Percentiles rank a stretch among this genome's conserved stretches.
These are phyloP conservation scores for Lordiphosa clarofinis DNA, from an alignment of 1,140 invertebrate species.

Conservation along the genomic window DNA sequence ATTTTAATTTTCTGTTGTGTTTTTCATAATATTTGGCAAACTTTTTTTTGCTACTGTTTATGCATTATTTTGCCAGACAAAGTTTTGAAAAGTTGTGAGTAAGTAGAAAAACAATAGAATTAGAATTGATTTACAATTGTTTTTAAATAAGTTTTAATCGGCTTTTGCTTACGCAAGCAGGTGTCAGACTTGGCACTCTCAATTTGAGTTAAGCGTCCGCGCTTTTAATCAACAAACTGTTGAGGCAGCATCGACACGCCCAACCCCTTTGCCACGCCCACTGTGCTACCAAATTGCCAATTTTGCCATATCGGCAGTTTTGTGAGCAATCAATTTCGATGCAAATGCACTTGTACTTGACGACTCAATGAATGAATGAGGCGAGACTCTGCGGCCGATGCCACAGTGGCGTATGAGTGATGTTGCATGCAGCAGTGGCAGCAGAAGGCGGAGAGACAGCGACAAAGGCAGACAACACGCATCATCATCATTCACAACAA, in stretches of 20 bases:
- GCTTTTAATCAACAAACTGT: constrained; percentile 76
- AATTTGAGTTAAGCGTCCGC: constrained; percentile 50
- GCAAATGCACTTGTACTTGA: constrained; percentile 77
- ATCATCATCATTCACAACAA: constrained; percentile 37
- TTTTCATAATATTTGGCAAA: not conserved
- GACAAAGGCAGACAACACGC: constrained; percentile 36
- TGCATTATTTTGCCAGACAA: constrained; percentile 33
- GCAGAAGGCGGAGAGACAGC: constrained; percentile 11
- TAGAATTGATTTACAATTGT: constrained; percentile 18
- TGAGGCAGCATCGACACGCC: constrained; percentile 49
- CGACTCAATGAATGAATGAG: constrained; percentile 75
- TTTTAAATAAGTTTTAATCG: constrained; percentile 28
- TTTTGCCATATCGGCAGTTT: constrained; percentile 73
- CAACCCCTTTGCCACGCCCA: too few species aligned
- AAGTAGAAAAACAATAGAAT: constrained; percentile 20
- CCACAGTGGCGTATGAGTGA: constrained; percentile 57
- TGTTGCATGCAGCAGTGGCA: constrained; percentile 27
- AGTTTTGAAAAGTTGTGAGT: constrained; percentile 39
- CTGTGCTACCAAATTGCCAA: constrained; percentile 55
- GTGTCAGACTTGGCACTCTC: constrained; percentile 20
- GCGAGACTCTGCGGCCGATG: constrained; percentile 29
- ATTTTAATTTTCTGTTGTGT: too few species aligned
- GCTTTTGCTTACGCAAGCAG: constrained; percentile 4
- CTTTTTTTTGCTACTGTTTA: constrained; percentile 30
- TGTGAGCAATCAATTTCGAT: constrained; percentile 77